A percentile compares a stretch with the other conserved stretches of the same genome.
Conservation (phyloP, 1,140 invertebrate species). For the Daktulosphaira vitifoliae region DNA sequence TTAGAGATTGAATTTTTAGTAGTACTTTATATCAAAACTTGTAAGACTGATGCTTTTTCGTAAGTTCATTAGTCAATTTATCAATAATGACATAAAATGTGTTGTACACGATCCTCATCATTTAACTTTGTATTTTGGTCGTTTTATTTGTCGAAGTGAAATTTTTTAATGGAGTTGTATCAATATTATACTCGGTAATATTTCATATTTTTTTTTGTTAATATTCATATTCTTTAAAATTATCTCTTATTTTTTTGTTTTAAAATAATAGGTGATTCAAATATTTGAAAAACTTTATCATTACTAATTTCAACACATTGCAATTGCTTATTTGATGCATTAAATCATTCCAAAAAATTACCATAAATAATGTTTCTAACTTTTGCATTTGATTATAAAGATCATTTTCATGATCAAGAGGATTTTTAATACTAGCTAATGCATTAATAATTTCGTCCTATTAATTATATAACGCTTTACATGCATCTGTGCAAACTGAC, state of each 20-base stretch:
- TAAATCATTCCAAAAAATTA: conserved; percentile 36
- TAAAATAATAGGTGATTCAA: conserved; percentile 16
- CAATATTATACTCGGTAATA: not conserved
- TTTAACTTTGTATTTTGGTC: not conserved
- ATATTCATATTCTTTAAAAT: conserved; percentile 18
- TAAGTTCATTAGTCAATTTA: conserved; percentile 7
- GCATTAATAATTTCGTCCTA: not conserved
- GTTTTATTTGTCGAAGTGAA: too few relatives aligned
- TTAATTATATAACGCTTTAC: conserved; percentile 6
- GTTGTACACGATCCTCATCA: too few relatives aligned
- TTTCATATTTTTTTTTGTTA: conserved; percentile 20
- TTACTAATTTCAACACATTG: conserved; percentile 20
- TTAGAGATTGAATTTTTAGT: conserved; percentile 9
- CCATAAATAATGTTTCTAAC: too few relatives aligned
- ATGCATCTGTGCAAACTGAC: conserved; percentile 36
- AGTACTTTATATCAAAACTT: not conserved
- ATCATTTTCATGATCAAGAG: conserved; percentile 28
- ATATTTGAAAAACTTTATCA: conserved; percentile 9
- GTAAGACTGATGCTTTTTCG: not conserved
- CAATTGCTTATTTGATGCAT: conserved; percentile 35
- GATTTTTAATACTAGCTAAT: conserved; percentile 5
- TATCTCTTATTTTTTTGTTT: conserved; percentile 4
- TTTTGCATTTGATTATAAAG: too few relatives aligned
- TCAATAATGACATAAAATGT: conserved; percentile 8
- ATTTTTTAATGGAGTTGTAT: not conserved